Evolutionary conservation across 2,888 invertebrate genomes (phyloP).

Genomic region (Chrysolina americana): DNA sequence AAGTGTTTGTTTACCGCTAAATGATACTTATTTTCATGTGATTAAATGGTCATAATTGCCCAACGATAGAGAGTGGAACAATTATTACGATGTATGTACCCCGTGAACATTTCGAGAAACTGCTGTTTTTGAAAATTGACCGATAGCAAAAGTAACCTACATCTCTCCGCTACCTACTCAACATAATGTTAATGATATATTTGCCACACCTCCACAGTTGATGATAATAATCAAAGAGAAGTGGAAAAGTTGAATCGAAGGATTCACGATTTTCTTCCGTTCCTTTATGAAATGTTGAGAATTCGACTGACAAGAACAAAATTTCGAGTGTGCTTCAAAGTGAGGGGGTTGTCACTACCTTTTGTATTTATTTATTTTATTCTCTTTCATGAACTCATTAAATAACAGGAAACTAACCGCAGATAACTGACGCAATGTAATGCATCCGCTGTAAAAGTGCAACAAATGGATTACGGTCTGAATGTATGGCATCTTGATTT

Average conservation of each 20-base stretch:
- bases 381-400: not conserved
- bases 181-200: conserved; percentile 3
- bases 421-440: conserved; percentile 6
- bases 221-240: not conserved
- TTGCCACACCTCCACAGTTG: conserved; percentile 15
- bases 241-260: not conserved
- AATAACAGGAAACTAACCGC: conserved; percentile 14
- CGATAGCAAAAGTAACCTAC: not conserved
- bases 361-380: no score
- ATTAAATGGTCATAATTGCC: not conserved
- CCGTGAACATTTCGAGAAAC: not conserved
- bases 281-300: not conserved
- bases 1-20: conserved; percentile 14
- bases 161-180: not conserved
- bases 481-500: no score
- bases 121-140: not conserved
- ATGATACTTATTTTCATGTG: not conserved
- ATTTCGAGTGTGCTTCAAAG: not conserved
- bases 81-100: not conserved
- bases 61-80: not conserved
- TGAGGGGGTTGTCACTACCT: not conserved
- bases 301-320: not conserved
- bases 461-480: not conserved
- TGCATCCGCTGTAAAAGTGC: not conserved
- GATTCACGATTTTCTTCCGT: not conserved